Conservation (phyloP, 2,113 vertebrate genomes). For the Gavia stellata region DNA sequence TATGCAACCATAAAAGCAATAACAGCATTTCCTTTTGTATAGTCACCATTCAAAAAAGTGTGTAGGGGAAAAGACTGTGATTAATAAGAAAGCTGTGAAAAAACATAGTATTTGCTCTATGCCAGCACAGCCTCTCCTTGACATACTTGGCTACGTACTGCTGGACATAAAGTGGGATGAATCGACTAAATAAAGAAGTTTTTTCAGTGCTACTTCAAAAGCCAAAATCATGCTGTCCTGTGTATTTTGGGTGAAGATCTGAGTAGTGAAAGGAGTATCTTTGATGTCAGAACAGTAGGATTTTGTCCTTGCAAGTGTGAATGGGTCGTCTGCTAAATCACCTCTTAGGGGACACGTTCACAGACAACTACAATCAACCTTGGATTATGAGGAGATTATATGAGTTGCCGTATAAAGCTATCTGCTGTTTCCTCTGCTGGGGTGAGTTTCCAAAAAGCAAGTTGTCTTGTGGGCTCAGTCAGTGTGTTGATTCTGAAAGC, state of each 20-base stretch:
- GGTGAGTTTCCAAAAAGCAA: not conserved
- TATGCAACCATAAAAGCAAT: not conserved
- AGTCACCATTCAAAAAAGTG: not conserved
- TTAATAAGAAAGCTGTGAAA: not conserved
- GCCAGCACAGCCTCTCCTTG: not conserved
- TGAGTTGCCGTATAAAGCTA: not conserved
- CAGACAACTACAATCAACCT: not conserved
- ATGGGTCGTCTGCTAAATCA: not conserved
- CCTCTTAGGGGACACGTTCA: not conserved
- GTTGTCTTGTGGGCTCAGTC: not conserved
- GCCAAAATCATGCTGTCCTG: not conserved
- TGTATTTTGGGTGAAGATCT: not conserved
- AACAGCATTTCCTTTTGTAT: not conserved
- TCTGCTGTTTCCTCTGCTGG: not conserved
- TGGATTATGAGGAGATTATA: not conserved
- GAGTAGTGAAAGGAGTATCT: not conserved
- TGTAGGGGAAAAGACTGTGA: not conserved
- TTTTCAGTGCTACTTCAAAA: not conserved
- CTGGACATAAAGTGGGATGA: not conserved
- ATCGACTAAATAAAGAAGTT: fast-evolving
- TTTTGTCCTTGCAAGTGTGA: not conserved
- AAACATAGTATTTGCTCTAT: not conserved
- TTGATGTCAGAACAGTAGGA: not conserved
- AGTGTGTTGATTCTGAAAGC: not conserved
- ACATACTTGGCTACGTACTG: not conserved